Evolutionary conservation across 1,140 invertebrate species (phyloP).

Genomic region (Drosophila athabasca): DNA sequence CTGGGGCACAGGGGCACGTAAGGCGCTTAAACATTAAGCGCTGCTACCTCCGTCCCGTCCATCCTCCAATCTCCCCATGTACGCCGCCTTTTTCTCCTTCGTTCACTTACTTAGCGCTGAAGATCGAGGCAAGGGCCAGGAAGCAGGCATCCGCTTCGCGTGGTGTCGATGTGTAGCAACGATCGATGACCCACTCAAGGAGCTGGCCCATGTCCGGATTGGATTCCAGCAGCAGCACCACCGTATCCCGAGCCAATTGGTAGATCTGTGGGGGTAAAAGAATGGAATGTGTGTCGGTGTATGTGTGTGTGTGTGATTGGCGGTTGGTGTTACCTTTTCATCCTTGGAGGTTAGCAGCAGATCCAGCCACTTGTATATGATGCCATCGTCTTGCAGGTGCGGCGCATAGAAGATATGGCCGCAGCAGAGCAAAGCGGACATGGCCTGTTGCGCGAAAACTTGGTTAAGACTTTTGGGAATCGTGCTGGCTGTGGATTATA

Average conservation of each 20-base stretch:
- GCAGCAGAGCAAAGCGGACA: conserved; percentile 97
- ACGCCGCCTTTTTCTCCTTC: background rate
- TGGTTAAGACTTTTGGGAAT: background rate
- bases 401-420: conserved; percentile 96
- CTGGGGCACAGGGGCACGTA: too few relatives aligned
- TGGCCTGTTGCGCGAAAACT: conserved; percentile 87
- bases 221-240: conserved; percentile 96
- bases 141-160: conserved; percentile 98
- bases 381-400: conserved; percentile 94
- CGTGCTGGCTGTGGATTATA: conserved; percentile 1
- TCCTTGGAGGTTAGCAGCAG: conserved; percentile 94
- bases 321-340: conserved; percentile 88
- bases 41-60: background rate
- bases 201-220: conserved; percentile 97
- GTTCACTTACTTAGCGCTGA: conserved; percentile 93
- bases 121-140: conserved; percentile 96
- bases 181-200: conserved; percentile 98
- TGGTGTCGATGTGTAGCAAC: conserved; percentile 96
- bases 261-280: conserved; percentile 89
- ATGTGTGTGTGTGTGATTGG: too few relatives aligned
- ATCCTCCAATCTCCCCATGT: too few relatives aligned
- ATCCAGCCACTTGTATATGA: conserved; percentile 97
- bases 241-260: conserved; percentile 95
- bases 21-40: conserved; percentile 54
- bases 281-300: background rate